Evolutionary conservation across 2,113 vertebrate species (phyloP).

Genomic region (Austrofundulus limnaeus): DNA sequence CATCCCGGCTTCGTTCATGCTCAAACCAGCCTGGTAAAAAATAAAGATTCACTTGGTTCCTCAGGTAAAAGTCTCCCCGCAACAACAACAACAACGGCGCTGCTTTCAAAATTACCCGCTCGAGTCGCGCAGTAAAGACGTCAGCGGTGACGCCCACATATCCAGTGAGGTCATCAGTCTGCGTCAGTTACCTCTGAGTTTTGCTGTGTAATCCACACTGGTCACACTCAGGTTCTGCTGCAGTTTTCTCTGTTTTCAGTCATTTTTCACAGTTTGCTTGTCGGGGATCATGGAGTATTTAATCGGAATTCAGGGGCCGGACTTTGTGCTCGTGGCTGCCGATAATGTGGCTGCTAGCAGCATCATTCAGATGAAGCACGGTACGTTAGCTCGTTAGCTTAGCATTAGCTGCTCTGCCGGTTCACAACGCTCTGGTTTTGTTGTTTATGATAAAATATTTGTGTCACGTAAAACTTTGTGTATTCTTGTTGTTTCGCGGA

Average conservation of each 20-base stretch:
- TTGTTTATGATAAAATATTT: background rate
- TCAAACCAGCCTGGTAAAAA: background rate
- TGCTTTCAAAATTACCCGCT: slow-evolving; percentile 64
- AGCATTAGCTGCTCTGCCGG: slow-evolving; percentile 44
- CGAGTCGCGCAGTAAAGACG: slow-evolving; percentile 30
- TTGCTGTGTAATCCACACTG: slow-evolving; percentile 82
- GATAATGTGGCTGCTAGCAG: slow-evolving; percentile 91
- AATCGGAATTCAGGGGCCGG: slow-evolving; percentile 91
- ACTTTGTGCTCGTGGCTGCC: slow-evolving; percentile 91
- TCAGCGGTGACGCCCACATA: background rate
- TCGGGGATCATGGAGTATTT: slow-evolving; percentile 87
- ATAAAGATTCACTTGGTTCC: too few relatives aligned
- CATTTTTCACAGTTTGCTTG: rapidly evolving
- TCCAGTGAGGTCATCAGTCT: slow-evolving; percentile 46
- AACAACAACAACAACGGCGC: background rate
- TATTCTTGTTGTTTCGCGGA: too few relatives aligned
- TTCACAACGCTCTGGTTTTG: background rate
- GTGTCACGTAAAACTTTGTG: too few relatives aligned
- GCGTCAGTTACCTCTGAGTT: slow-evolving; percentile 65
- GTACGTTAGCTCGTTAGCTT: slow-evolving; percentile 77
- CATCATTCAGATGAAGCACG: slow-evolving; percentile 97
- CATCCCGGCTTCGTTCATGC: slow-evolving; percentile 19
- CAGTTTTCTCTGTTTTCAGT: background rate
- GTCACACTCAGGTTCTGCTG: background rate
- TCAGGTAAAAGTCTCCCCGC: too few relatives aligned